These are phyloP conservation scores for Mythimna lalbum DNA, from an alignment of 2,888 invertebrate genomes.

Conservation along the genomic window DNA sequence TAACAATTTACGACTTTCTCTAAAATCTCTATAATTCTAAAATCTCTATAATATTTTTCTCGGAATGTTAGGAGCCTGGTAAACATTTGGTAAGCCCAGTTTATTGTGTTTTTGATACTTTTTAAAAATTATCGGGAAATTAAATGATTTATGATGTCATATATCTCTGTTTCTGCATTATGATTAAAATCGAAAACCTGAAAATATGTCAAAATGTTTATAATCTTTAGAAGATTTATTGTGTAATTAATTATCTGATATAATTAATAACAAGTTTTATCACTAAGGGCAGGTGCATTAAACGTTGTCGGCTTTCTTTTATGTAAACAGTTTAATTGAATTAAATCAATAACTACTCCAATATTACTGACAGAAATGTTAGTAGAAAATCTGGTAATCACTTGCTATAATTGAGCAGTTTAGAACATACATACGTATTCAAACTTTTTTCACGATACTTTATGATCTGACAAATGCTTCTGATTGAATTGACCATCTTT, in stretches of 20 bases:
- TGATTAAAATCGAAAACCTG: neutral
- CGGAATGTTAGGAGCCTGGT: neutral
- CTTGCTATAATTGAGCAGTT: too few species aligned
- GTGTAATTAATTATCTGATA: constrained; percentile 18
- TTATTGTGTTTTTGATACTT: constrained; percentile 7
- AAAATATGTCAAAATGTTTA: constrained; percentile 15
- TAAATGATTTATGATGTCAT: neutral
- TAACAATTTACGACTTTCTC: too few species aligned
- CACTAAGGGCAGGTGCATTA: constrained; percentile 1
- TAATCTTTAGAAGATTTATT: constrained; percentile 1
- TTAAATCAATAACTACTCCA: too few species aligned
- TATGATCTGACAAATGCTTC: too few species aligned
- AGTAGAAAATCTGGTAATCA: too few species aligned
- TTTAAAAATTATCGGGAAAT: neutral
- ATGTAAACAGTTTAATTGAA: too few species aligned
- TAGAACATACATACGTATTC: too few species aligned
- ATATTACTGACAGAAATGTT: too few species aligned
- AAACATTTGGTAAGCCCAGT: neutral
- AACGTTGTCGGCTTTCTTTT: neutral
- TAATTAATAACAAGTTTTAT: constrained; percentile 11
- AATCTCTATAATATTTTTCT: constrained; percentile 1
- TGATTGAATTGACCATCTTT: too few species aligned
- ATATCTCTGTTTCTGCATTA: neutral
- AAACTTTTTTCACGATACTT: too few species aligned
- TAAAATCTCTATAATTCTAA: neutral